phyloP scores from a whole-genome alignment of 2,888 invertebrate species.

The Xanthia togata region DNA sequence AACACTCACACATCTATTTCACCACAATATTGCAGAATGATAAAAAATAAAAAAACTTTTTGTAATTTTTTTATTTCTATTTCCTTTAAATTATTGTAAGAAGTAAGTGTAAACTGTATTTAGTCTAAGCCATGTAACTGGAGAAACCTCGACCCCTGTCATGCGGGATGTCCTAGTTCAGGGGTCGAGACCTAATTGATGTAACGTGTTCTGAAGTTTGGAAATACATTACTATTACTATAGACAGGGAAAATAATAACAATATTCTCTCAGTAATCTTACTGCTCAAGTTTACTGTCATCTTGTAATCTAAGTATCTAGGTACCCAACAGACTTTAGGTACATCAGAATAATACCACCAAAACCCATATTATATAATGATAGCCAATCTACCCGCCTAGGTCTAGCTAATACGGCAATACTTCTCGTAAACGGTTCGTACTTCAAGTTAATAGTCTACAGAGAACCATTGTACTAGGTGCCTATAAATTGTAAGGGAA shows the following conservation, averaged over 20 bases:
- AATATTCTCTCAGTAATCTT: background rate
- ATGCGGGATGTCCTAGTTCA: too few relatives aligned
- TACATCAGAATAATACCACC: background rate
- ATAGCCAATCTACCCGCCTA: constrained; percentile 32
- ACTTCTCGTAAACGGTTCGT: constrained; percentile 44
- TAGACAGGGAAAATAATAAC: background rate
- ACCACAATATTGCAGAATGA: too few relatives aligned
- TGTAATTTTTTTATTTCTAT: too few relatives aligned
- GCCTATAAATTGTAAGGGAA: constrained; percentile 40
- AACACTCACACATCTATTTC: too few relatives aligned
- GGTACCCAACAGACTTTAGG: background rate
- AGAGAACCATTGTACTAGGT: constrained; percentile 45
- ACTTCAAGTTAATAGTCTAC: constrained; percentile 34
- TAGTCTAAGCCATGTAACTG: too few relatives aligned
- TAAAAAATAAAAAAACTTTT: too few relatives aligned
- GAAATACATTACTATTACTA: too few relatives aligned
- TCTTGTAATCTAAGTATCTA: background rate
- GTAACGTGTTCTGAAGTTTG: too few relatives aligned
- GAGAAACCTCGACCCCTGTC: too few relatives aligned
- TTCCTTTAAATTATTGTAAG: too few relatives aligned
- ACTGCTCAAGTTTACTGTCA: background rate
- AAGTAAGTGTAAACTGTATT: too few relatives aligned
- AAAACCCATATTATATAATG: background rate
- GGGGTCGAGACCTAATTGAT: too few relatives aligned
- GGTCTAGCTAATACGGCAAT: constrained; percentile 36